Percentiles rank a stretch among this genome's conserved stretches.
These are phyloP conservation scores for Proterorhinus semilunaris DNA, from an alignment of 2,113 vertebrate species.

Conservation along the genomic window DNA sequence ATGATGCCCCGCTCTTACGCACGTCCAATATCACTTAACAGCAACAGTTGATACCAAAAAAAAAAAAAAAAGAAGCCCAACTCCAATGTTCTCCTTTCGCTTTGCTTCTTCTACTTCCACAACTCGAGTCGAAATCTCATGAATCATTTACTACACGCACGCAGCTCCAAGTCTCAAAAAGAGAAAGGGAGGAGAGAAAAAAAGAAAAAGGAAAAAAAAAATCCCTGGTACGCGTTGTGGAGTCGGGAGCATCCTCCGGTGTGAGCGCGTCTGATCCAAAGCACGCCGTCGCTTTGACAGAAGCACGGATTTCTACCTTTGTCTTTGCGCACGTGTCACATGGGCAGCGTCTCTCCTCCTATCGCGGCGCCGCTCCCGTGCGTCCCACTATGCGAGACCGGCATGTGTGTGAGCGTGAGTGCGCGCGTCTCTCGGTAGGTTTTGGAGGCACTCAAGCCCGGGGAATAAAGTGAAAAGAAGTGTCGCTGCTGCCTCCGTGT, in stretches of 20 bases:
- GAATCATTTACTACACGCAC: conserved; percentile 61
- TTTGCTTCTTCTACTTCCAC: conserved; percentile 41
- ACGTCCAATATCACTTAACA: conserved; percentile 65
- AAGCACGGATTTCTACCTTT: conserved; percentile 53
- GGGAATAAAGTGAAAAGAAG: conserved; percentile 67
- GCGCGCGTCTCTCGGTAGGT: conserved; percentile 45
- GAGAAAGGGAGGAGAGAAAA: too few species aligned
- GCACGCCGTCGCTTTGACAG: conserved; percentile 30
- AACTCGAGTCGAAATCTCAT: conserved; percentile 67
- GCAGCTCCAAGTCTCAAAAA: conserved; percentile 60
- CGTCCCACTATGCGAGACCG: conserved; percentile 36
- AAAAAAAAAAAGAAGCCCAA: conserved; percentile 41
- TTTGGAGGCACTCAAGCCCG: conserved; percentile 65
- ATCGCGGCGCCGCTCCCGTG: conserved; percentile 15
- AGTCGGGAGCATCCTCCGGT: conserved; percentile 58
- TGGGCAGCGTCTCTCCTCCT: conserved; percentile 39
- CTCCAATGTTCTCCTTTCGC: conserved; percentile 30
- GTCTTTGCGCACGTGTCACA: conserved; percentile 57
- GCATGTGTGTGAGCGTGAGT: background rate
- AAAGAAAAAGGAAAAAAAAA: background rate
- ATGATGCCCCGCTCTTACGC: conserved; percentile 56
- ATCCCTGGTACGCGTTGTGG: conserved; percentile 32
- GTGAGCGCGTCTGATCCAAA: conserved; percentile 31
- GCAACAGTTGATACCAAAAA: conserved; percentile 74
- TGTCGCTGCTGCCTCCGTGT: conserved; percentile 60